phyloP scores from a whole-genome alignment of 92 coral and sea anemone genomes.

The Diadumene lineata region DNA sequence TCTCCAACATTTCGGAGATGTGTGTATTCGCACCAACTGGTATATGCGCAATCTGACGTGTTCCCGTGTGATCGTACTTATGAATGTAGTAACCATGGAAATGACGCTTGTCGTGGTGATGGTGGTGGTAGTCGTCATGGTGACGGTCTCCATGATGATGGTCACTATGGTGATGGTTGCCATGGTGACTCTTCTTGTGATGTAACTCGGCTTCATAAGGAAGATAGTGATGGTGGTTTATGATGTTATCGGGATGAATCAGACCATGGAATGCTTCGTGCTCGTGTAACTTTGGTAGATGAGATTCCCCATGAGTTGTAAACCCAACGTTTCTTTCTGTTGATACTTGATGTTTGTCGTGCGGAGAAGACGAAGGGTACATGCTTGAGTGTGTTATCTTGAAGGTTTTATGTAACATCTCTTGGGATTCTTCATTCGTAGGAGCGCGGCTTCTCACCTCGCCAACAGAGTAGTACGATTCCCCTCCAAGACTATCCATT shows the following conservation, averaged over 20 bases:
- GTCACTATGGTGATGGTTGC: slow-evolving; percentile 49
- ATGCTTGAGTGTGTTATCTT: background rate
- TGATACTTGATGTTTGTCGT: background rate
- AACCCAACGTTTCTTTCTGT: background rate
- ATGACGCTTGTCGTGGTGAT: slow-evolving; percentile 43
- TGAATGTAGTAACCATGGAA: slow-evolving; percentile 45
- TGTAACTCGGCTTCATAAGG: slow-evolving; percentile 71
- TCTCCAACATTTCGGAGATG: slow-evolving; percentile 28
- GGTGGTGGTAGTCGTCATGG: slow-evolving; percentile 38
- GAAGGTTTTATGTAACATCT: background rate
- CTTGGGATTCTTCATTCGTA: slow-evolving; percentile 15
- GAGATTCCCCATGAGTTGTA: slow-evolving; percentile 13
- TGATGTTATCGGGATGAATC: slow-evolving; percentile 76
- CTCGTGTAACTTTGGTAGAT: slow-evolving; percentile 7
- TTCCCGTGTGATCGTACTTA: slow-evolving; percentile 36
- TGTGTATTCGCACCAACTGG: slow-evolving; percentile 21
- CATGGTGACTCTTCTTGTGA: slow-evolving; percentile 43
- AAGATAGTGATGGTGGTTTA: slow-evolving; percentile 80
- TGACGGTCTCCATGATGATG: slow-evolving; percentile 51
- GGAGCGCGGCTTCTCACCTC: slow-evolving; percentile 31
- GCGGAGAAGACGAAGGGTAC: slow-evolving; percentile 8
- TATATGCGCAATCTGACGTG: slow-evolving; percentile 32
- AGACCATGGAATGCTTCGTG: slow-evolving; percentile 56
- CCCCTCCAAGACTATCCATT: slow-evolving; percentile 37
- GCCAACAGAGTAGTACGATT: slow-evolving; percentile 36